A percentile compares a stretch with the other conserved stretches of the same genome.
phyloP scores from a whole-genome alignment of 92 coral and sea anemone genomes.

The Porites divaricata region DNA sequence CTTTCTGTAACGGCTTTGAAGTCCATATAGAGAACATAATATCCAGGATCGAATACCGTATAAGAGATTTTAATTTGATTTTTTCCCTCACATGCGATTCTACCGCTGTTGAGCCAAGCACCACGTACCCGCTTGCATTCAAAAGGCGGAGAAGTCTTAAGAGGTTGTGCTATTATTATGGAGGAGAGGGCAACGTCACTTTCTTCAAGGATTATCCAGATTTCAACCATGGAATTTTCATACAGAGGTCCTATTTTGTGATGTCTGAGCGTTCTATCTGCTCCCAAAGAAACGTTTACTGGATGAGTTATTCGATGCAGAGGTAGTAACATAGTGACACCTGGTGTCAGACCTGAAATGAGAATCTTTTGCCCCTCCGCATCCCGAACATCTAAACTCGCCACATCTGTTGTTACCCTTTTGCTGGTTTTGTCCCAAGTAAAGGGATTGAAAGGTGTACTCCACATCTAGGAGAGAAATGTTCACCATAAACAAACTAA shows the following conservation, averaged over 20 bases:
- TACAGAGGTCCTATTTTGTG: neutral
- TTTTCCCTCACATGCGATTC: neutral
- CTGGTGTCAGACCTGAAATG: neutral
- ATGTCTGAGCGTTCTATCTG: neutral
- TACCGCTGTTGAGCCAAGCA: neutral
- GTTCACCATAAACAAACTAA: too few relatives aligned
- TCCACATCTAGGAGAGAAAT: neutral
- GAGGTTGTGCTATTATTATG: neutral
- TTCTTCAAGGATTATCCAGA: neutral
- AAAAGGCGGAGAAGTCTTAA: too few relatives aligned
- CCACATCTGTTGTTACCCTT: neutral
- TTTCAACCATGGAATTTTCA: neutral
- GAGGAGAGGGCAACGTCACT: neutral
- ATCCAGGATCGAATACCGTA: neutral
- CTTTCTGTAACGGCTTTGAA: neutral
- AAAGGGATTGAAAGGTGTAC: slow-evolving; percentile 3
- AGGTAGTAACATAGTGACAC: neutral
- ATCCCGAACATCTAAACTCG: neutral
- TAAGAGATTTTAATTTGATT: neutral
- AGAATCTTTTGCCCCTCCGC: neutral
- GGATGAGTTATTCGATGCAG: neutral
- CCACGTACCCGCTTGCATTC: neutral
- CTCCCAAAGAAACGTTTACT: neutral
- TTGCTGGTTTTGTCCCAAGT: neutral
- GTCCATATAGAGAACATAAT: neutral